A percentile compares a stretch with the other conserved stretches of the same genome.
Evolutionary conservation across 2,113 vertebrate species (phyloP).

Genomic region (Cnemophilus loriae): DNA sequence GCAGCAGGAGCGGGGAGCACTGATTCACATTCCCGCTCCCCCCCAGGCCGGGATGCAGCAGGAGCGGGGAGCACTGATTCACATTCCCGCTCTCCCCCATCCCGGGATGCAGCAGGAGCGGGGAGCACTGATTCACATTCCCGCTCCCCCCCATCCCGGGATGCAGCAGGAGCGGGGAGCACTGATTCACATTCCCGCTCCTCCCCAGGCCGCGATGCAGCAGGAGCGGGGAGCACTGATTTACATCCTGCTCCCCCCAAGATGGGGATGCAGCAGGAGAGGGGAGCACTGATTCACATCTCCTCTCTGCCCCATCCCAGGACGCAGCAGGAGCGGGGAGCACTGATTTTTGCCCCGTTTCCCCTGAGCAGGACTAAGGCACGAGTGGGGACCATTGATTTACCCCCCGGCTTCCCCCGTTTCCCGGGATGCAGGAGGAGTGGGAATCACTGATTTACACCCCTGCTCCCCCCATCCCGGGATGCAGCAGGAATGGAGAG

Average conservation of each 20-base stretch:
- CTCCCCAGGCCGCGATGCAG: too few relatives aligned
- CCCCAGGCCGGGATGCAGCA: neutral
- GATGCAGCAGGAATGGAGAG: neutral
- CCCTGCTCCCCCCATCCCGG: too few relatives aligned
- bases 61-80: fast-evolving
- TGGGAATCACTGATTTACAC: neutral
- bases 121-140: neutral
- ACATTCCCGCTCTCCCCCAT: too few relatives aligned
- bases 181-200: neutral
- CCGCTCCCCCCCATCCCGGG: neutral
- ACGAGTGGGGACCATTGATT: neutral
- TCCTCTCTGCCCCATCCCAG: too few relatives aligned
- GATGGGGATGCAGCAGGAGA: neutral
- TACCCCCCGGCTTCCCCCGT: neutral
- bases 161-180: neutral
- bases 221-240: neutral
- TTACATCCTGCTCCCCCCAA: too few relatives aligned
- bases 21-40: neutral
- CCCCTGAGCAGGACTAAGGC: too few relatives aligned
- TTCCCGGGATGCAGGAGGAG: neutral
- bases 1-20: neutral
- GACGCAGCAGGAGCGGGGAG: neutral
- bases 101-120: neutral
- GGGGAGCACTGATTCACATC: neutral
- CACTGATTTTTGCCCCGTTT: neutral